These are phyloP conservation scores for Patagioenas fasciata DNA, from an alignment of 2,113 vertebrate genomes.

Conservation along the genomic window DNA sequence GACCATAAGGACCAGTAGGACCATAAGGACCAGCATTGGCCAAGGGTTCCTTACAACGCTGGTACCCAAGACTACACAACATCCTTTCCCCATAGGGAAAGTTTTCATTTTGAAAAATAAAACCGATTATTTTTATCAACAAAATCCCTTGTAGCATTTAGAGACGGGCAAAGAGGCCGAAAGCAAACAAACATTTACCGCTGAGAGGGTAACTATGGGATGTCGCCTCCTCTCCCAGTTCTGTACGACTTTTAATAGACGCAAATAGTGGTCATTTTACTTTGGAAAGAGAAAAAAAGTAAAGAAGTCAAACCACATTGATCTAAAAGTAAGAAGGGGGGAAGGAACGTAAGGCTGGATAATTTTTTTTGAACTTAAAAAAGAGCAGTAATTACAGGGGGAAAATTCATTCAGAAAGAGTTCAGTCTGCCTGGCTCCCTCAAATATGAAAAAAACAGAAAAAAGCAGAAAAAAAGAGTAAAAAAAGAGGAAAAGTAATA, in stretches of 20 bases:
- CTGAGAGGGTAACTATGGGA: neutral
- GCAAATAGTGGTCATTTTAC: constrained; percentile 24
- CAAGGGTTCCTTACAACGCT: neutral
- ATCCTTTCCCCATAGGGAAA: neutral
- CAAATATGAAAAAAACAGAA: neutral
- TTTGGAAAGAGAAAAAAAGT: neutral
- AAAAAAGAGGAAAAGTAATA: neutral
- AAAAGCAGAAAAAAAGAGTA: neutral
- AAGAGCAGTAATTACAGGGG: constrained; percentile 60
- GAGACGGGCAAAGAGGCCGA: neutral
- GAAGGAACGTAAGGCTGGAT: neutral
- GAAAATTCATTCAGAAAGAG: constrained; percentile 6
- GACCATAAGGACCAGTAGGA: neutral
- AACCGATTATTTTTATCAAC: neutral
- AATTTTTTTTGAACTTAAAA: constrained; percentile 41
- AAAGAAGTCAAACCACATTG: neutral
- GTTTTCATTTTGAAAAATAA: neutral
- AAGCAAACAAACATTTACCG: neutral
- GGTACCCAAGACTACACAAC: neutral
- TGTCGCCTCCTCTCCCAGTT: neutral
- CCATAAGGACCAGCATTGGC: neutral
- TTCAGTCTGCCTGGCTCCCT: neutral
- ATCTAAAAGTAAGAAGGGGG: neutral
- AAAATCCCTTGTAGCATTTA: neutral
- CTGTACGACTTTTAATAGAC: neutral